Evolutionary conservation across 2,888 invertebrate species (phyloP).

Genomic region (Spicauda simplicius): DNA sequence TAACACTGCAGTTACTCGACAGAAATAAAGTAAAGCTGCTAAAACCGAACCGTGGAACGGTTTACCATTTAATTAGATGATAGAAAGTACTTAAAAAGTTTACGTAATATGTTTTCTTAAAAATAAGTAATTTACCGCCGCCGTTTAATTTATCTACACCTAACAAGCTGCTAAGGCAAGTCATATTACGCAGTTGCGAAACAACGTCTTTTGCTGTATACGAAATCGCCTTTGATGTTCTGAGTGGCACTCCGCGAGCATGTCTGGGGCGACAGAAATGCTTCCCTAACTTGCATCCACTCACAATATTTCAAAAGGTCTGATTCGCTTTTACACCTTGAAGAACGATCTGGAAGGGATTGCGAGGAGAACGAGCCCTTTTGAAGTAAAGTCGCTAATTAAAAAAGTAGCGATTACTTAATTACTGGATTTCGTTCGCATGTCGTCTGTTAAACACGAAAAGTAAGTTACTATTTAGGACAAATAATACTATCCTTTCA

Average conservation of each 20-base stretch:
- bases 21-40: no score
- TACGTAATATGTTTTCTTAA: no score
- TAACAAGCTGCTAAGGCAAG: neutral
- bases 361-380: slow-evolving; percentile 44
- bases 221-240: slow-evolving; percentile 67
- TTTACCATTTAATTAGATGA: no score
- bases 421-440: slow-evolving; percentile 33
- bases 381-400: slow-evolving; percentile 45
- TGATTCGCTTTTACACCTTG: slow-evolving; percentile 78
- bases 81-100: no score
- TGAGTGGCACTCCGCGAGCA: slow-evolving; percentile 68
- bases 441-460: no score
- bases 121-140: neutral
- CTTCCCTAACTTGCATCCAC: slow-evolving; percentile 48
- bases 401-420: slow-evolving; percentile 44
- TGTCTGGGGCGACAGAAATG: slow-evolving; percentile 67
- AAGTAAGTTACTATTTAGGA: no score
- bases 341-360: slow-evolving; percentile 52
- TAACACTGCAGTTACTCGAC: no score
- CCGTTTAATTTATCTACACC: neutral
- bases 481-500: no score
- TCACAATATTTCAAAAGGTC: slow-evolving; percentile 66
- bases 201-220: slow-evolving; percentile 29
- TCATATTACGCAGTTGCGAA: slow-evolving; percentile 16
- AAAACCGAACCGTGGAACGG: no score